Percentiles rank a stretch among this genome's conserved stretches.
Evolutionary conservation across 1,140 invertebrate species (phyloP).

Genomic region (Drosophila biarmipes): DNA sequence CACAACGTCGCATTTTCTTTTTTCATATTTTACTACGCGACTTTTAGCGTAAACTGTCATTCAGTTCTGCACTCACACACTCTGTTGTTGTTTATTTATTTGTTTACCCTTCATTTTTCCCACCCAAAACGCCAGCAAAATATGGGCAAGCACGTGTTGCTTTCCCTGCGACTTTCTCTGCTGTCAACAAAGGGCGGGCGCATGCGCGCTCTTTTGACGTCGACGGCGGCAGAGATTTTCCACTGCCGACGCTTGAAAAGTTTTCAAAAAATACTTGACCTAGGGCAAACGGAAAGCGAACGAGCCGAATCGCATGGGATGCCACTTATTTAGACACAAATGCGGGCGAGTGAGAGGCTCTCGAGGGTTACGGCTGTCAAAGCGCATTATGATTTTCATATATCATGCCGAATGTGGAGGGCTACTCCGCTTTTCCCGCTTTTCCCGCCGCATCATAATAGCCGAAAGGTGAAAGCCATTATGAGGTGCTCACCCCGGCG

Average conservation of each 20-base stretch:
- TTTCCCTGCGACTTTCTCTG: conserved; percentile 43
- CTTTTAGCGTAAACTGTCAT: conserved; percentile 72
- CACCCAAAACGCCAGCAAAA: conserved; percentile 18
- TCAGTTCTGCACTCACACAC: conserved; percentile 52
- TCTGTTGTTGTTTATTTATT: conserved; percentile 63
- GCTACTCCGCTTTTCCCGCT: conserved; percentile 40
- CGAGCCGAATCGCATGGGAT: conserved; percentile 49
- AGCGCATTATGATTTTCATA: conserved; percentile 74
- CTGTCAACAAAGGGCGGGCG: conserved; percentile 54
- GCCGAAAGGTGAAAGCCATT: conserved; percentile 38
- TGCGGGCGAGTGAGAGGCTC: conserved; percentile 29
- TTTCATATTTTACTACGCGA: conserved; percentile 54
- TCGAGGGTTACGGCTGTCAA: conserved; percentile 58
- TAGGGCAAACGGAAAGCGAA: conserved; percentile 61
- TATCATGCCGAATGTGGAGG: conserved; percentile 63
- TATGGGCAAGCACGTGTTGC: conserved; percentile 68
- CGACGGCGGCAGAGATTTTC: conserved; percentile 18
- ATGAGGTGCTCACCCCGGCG: conserved; percentile 8
- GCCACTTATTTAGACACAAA: conserved; percentile 46
- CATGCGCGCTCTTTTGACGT: conserved; percentile 63
- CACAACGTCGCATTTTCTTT: conserved; percentile 3
- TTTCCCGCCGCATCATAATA: conserved; percentile 1
- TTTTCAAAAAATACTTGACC: conserved; percentile 68
- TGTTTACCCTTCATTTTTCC: conserved; percentile 58
- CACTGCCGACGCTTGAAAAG: conserved; percentile 33